These are phyloP conservation scores for Asarcornis scutulata DNA, from an alignment of 2,113 vertebrate species.

Conservation along the genomic window DNA sequence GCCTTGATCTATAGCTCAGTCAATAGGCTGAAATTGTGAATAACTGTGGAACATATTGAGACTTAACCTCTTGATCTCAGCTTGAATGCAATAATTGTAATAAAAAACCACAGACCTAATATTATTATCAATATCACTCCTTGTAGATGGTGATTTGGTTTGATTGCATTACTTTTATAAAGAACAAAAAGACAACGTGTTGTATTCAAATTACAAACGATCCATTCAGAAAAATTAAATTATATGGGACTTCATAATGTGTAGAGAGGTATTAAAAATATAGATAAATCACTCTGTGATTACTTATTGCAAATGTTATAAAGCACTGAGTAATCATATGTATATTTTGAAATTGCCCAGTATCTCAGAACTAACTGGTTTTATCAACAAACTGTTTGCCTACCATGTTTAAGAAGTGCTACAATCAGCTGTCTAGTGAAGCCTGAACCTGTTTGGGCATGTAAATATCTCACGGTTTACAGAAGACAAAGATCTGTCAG, in stretches of 20 bases:
- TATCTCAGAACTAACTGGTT: background rate
- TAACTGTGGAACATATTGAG: background rate
- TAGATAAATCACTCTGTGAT: conserved; percentile 21
- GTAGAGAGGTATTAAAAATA: conserved; percentile 22
- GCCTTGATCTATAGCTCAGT: conserved; percentile 39
- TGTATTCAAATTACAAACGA: conserved; percentile 54
- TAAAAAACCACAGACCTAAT: background rate
- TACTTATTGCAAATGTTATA: conserved; percentile 33
- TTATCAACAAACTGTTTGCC: background rate
- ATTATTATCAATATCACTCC: conserved; percentile 22
- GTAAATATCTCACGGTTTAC: background rate
- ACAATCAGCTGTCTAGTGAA: background rate
- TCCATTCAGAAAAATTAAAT: conserved; percentile 56
- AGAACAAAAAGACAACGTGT: conserved; percentile 20
- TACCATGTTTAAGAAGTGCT: conserved; percentile 9
- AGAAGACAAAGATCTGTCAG: background rate
- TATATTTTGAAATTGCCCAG: conserved; percentile 32
- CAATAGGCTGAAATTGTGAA: conserved; percentile 64
- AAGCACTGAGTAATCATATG: conserved; percentile 18
- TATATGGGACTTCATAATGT: background rate
- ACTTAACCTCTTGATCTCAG: conserved; percentile 39
- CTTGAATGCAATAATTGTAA: conserved; percentile 40
- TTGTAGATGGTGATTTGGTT: conserved; percentile 29
- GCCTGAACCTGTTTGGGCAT: background rate
- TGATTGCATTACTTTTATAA: conserved; percentile 57